phyloP scores from a whole-genome alignment of 2,113 vertebrate genomes.

The Microtus ochrogaster region DNA sequence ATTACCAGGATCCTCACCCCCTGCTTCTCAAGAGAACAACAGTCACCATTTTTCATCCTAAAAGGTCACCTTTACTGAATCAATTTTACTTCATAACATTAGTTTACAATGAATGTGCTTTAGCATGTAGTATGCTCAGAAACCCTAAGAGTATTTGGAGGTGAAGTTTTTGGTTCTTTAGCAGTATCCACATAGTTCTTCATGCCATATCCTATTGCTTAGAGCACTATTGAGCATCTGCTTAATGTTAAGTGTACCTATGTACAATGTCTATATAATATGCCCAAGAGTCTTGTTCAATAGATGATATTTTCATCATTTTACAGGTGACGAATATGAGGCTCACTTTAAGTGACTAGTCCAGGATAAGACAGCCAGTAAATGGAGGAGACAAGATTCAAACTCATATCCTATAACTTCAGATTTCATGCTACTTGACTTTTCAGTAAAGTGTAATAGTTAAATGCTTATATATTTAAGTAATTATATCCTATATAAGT shows the following conservation, averaged over 20 bases:
- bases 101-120: slow-evolving; percentile 49
- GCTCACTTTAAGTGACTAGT: slow-evolving; percentile 74
- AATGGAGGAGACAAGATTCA: slow-evolving; percentile 77
- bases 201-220: not conserved
- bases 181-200: not conserved
- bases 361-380: slow-evolving; percentile 77
- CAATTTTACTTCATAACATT: slow-evolving; percentile 56
- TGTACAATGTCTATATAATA: slow-evolving; percentile 70
- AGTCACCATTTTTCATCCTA: slow-evolving; percentile 52
- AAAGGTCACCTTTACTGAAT: slow-evolving; percentile 47
- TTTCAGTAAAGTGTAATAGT: slow-evolving; percentile 69
- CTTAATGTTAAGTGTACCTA: slow-evolving; percentile 33
- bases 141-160: slow-evolving; percentile 34
- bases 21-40: slow-evolving; percentile 52
- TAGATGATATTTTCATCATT: slow-evolving; percentile 76
- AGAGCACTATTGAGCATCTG: slow-evolving; percentile 53
- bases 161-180: slow-evolving; percentile 42
- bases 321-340: slow-evolving; percentile 79
- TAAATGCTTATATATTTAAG: slow-evolving; percentile 56
- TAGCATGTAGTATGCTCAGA: slow-evolving; percentile 28
- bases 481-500: slow-evolving; percentile 63
- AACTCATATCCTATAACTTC: slow-evolving; percentile 72
- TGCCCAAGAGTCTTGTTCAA: slow-evolving; percentile 51
- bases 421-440: slow-evolving; percentile 60
- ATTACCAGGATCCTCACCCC: slow-evolving; percentile 18